Conservation (phyloP, 2,888 invertebrate species). For the Nymphalis polychloros region DNA sequence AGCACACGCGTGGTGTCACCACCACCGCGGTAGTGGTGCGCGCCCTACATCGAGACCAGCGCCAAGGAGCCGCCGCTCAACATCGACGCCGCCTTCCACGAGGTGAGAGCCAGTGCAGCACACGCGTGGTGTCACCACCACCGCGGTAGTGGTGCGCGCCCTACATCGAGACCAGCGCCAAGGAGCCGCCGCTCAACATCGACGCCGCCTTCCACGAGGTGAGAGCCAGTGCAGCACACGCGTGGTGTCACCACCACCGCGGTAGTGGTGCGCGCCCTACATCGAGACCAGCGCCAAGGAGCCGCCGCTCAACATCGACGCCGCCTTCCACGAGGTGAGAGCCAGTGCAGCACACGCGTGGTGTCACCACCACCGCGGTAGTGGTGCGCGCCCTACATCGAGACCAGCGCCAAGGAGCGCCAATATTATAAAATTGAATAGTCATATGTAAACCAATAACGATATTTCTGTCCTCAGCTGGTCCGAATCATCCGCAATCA, state of each 20-base stretch:
- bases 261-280: slow-evolving; percentile 88
- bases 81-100: slow-evolving; percentile 81
- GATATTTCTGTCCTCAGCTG: slow-evolving; percentile 72
- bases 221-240: slow-evolving; percentile 67
- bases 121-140: not conserved
- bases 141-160: slow-evolving; percentile 84
- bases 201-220: slow-evolving; percentile 87
- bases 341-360: slow-evolving; percentile 50
- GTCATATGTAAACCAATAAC: not conserved
- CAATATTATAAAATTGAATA: not conserved
- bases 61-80: slow-evolving; percentile 86
- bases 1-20: too few species aligned
- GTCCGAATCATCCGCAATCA: slow-evolving; percentile 90
- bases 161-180: slow-evolving; percentile 91
- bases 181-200: slow-evolving; percentile 81
- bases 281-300: slow-evolving; percentile 96
- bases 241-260: slow-evolving; percentile 76
- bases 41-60: slow-evolving; percentile 86
- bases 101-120: slow-evolving; percentile 38
- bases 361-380: slow-evolving; percentile 82
- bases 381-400: slow-evolving; percentile 91
- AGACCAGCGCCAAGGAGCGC: slow-evolving; percentile 93
- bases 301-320: slow-evolving; percentile 93
- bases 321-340: slow-evolving; percentile 89
- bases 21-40: not conserved